These are phyloP conservation scores for Cirrhinus molitorella DNA, from an alignment of 2,797 vertebrate genomes.

Conservation along the genomic window DNA sequence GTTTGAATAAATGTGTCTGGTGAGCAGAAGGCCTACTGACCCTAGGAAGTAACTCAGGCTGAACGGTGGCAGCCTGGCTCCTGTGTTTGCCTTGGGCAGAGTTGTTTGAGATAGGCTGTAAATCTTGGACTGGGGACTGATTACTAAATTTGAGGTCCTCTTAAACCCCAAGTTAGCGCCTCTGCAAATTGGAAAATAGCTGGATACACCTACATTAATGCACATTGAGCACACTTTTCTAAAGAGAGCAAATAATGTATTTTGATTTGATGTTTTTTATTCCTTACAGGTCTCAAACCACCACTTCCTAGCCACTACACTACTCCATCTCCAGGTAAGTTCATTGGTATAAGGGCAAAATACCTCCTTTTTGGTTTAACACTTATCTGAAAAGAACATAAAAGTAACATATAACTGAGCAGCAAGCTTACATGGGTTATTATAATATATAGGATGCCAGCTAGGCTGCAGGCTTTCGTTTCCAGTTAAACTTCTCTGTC, in stretches of 20 bases:
- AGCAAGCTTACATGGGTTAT: neutral
- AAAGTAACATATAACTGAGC: neutral
- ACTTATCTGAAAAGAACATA: neutral
- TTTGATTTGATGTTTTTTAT: constrained; percentile 10
- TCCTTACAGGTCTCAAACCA: neutral
- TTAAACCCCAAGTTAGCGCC: constrained; percentile 49
- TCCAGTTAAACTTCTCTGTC: constrained; percentile 72
- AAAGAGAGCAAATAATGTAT: neutral
- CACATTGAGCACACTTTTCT: neutral
- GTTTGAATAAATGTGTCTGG: constrained; percentile 61
- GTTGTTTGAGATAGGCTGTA: constrained; percentile 70
- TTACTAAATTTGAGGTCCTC: constrained; percentile 64
- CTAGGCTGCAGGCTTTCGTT: constrained; percentile 16
- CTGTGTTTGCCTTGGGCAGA: constrained; percentile 74
- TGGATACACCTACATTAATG: neutral
- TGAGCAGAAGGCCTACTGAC: constrained; percentile 64
- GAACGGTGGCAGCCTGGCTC: constrained; percentile 61
- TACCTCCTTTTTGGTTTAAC: neutral
- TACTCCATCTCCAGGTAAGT: neutral
- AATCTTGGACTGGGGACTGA: constrained; percentile 65
- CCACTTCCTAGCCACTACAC: neutral
- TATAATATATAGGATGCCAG: neutral
- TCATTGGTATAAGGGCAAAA: neutral
- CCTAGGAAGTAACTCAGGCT: constrained; percentile 72
- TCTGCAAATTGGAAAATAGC: constrained; percentile 19